These are phyloP conservation scores for Anagyrus pseudococci DNA, from an alignment of 2,888 invertebrate genomes.

Conservation along the genomic window DNA sequence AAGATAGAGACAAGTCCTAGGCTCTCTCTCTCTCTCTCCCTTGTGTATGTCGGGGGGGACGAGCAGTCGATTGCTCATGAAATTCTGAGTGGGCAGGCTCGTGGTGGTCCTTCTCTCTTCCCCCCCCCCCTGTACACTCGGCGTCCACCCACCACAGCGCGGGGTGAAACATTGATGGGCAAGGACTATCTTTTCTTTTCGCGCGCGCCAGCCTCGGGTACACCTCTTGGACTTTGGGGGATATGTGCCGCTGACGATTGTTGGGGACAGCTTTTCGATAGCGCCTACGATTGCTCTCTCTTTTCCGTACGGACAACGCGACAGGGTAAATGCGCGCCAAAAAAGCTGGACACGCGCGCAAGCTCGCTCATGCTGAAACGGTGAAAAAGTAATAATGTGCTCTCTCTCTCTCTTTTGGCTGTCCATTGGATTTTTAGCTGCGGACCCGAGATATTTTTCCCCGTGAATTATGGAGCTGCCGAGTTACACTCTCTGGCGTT, in stretches of 20 bases:
- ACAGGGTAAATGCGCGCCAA: too few relatives aligned
- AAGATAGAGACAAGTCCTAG: neutral
- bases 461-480: too few relatives aligned
- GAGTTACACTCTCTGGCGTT: too few relatives aligned
- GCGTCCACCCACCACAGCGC: neutral
- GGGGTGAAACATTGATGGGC: neutral
- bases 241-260: slow-evolving; percentile 8
- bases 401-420: too few relatives aligned
- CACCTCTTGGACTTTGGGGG: slow-evolving; percentile 2
- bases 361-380: too few relatives aligned
- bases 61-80: slow-evolving; percentile 34
- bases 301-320: too few relatives aligned
- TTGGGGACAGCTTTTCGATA: slow-evolving; percentile 5
- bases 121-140: neutral
- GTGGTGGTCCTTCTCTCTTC: neutral
- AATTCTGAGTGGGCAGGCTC: slow-evolving; percentile 21
- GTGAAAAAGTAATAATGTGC: too few relatives aligned
- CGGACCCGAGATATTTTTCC: too few relatives aligned
- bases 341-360: too few relatives aligned
- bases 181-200: neutral
- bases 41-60: too few relatives aligned
- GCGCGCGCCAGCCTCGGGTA: neutral
- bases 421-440: too few relatives aligned
- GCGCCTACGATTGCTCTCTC: neutral
- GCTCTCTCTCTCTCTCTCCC: too few relatives aligned